Base-by-base conservation (phyloP, 2,888 invertebrate species). In the Mythimna vitellina region DNA sequence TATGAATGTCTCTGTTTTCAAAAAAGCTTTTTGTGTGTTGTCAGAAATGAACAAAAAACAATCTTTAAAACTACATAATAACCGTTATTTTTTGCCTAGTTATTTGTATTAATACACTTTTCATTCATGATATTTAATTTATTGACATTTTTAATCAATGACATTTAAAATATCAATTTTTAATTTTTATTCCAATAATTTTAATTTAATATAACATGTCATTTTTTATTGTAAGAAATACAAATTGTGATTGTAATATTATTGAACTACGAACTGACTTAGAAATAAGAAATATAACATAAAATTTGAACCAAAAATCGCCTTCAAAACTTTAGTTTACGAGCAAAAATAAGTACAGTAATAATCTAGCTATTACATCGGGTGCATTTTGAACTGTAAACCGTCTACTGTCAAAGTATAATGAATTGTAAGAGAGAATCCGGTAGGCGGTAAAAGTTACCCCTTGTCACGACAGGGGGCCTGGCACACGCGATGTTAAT, bases 391-490 rank as follows among this genome's bases (percentile, higher is more conserved):
- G 49, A 66, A 76, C 76, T 77, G 81, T 80, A 72, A 83, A 76
- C 68, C 65, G 58, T 51, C 49, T 70, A 72, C 76, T 81, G 87
- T 85, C 88, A 85, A 87, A 86, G 73, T 68, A 82, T 81, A 87
- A 83, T 78, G 85, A 85, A 87, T 85, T 81, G 82, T 83, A 82
- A 64, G 77, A 82, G 78, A 75, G 82, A 76, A 78, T 60, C 82
- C 72, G 65, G 78, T 70, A 73, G 78, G 80, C 73, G 75, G 85
- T 87, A 78, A 86, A 80, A 86, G 80, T 83, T 83, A 86, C 81
- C 83, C 88, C 80, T 84, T 82, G 87, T 87, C 88, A 86, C 87
- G 88, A 78, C 38, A 87, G 64, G 71, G 46, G 78, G 82, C 86
- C 42, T 9, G 73, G 61, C 83, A 62, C 88, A 87, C 87, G 88